Evolutionary conservation across 2,888 invertebrate genomes (phyloP), one percentile per base, ranked within the genome.

Genomic region (Meiosimyza decipiens): DNA sequence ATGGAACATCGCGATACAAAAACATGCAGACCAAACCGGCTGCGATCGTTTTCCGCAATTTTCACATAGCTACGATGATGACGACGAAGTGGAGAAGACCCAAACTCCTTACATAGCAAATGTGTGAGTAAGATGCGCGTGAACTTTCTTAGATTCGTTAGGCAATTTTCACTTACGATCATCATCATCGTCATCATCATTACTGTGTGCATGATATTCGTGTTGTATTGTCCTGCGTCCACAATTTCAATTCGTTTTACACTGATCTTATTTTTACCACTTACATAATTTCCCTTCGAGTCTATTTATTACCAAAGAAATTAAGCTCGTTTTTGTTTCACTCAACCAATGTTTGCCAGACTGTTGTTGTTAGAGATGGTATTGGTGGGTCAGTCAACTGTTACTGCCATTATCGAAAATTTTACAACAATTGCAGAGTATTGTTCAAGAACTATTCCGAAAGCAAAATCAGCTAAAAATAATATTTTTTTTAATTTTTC

Each of bases 61-160:
- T 80, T 79, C 80, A 74, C 80, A 78, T 77, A 75, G 77, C 73
- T 77, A 22, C 6, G 22, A 57, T 22, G 57, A 18, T 55, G 55
- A 55, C 18, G 16, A 60, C 54, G 60, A 67, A 52, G 64, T 51
- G 47, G 52, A 18, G 33, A 64, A 40, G 52, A 47, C 7, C 40
- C 12, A 4, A 15, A 40, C 5, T 12, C 40, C 40, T 40, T 11
- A 49, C 1, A 18, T 47, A 54, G 33, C 16, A n/a, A 22, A 40
- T 54, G 54, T n/a, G 57, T 22, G 59, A 49, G 50, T 40, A 49
- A 15, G 57, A 59, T n/a, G 59, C 71, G 73, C 73, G 71, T 73
- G 73, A 73, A 71, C 68, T 68, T 57, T 57, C 15, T 15, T 55
- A 9, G 54, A 55, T 57, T 63, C 68, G 64, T 62, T 68, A 50